phyloP scores from a whole-genome alignment of 2,797 vertebrate genomes.

The Sebastes trivittatus region DNA sequence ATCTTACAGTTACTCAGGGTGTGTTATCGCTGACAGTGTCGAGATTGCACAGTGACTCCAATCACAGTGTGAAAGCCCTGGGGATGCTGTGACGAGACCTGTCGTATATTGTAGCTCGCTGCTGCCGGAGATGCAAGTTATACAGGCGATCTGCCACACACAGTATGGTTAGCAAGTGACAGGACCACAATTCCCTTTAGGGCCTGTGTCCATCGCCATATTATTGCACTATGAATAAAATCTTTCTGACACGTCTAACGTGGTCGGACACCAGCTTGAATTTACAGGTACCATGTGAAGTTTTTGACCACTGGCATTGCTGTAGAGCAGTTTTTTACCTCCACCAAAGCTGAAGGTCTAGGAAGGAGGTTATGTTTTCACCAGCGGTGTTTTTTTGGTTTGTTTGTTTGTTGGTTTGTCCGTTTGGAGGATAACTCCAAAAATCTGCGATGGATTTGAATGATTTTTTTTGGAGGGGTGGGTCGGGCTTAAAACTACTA shows the following conservation, averaged over 20 bases:
- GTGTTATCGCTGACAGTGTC: constrained; percentile 14
- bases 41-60: constrained; percentile 14
- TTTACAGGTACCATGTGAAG: neutral
- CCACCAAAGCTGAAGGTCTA: too few species aligned
- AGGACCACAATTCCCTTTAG: neutral
- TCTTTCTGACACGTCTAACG: neutral
- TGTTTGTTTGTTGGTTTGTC: too few species aligned
- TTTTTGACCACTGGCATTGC: fast-evolving
- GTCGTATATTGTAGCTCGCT: neutral
- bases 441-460: too few species aligned
- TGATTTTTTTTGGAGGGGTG: too few species aligned
- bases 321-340: too few species aligned
- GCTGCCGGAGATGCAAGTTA: constrained; percentile 5
- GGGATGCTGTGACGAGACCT: constrained; percentile 19
- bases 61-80: constrained; percentile 28
- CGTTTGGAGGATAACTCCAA: too few species aligned
- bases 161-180: neutral
- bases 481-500: too few species aligned
- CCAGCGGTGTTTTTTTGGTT: too few species aligned
- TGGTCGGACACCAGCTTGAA: neutral
- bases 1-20: constrained; percentile 26
- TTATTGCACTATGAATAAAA: neutral
- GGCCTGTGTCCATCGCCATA: neutral
- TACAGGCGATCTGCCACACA: neutral
- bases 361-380: too few species aligned